Evolutionary conservation across 1,140 invertebrate species (phyloP), one percentile per base, ranked within the genome.

Genomic region (Drosophila pandora): DNA sequence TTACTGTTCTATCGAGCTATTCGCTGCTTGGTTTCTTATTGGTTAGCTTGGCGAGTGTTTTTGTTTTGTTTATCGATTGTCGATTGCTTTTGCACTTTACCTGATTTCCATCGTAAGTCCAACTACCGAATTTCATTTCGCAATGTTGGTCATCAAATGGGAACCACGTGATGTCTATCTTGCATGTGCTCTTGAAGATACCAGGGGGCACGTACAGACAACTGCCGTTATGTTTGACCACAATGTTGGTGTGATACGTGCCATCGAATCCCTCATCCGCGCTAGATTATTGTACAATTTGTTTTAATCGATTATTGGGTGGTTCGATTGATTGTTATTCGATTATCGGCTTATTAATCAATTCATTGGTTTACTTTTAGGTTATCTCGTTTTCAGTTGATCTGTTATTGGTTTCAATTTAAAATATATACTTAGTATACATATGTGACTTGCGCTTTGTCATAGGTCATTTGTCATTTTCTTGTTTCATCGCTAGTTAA

Each of bases 131-230:
- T 95, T 97, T 97, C 96, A 99, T 96, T 92, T 97, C 95, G 94
- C 97, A 99, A 93, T 96, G 95, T 95, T 99, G 98, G 93, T 98
- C 97, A 94, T 99, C 98, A 94, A 99, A 99, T 91, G 98, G 98
- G 94, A 99, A 99, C 97, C 97, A 98, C 91, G 97, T 98, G 94
- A 99, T 99, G 95, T 99, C 97, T 93, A 99, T 99, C 94, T 97
- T 97, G 95, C 98, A 99, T 93, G 97, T 98, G 95, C 97, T 98
- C 94, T 98, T 98, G 95, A 99, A 99, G 93, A 99, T 99, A 93
- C 97, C 90, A 91, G 98, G 98, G 90, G 98, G 98, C 92, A 99
- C 96, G 95, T 98, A 99, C 93, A 97, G 95, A 94, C 97, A 98
- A 94, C 95, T 96, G 93, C 98, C 98, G 94, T 97, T 97, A 95